Percentiles rank a stretch among this genome's conserved stretches.
phyloP scores from a whole-genome alignment of 2,113 vertebrate species.

The Recurvirostra avosetta region DNA sequence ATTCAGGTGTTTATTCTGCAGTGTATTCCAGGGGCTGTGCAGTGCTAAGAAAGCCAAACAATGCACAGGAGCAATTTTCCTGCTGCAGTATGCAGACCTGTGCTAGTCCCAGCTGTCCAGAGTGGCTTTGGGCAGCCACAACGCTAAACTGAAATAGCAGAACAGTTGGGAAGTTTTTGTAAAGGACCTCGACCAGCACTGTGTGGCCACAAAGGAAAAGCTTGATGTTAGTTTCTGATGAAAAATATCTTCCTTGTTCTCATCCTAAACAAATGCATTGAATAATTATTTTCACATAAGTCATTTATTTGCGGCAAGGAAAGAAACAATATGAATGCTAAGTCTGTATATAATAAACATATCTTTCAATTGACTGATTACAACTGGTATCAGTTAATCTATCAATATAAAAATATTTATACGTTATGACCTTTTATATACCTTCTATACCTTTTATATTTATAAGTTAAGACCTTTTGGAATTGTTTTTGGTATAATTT shows the following conservation, averaged over 20 bases:
- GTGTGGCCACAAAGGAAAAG: neutral
- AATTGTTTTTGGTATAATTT: neutral
- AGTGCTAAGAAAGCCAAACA: neutral
- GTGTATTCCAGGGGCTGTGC: neutral
- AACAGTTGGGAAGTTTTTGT: neutral
- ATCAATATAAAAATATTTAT: neutral
- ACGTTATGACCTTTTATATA: neutral
- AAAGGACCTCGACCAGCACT: neutral
- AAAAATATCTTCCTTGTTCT: neutral
- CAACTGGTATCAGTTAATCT: neutral
- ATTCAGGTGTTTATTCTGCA: neutral
- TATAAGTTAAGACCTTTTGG: neutral
- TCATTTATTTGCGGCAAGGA: neutral
- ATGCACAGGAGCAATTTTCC: neutral
- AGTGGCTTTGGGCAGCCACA: neutral
- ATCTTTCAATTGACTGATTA: neutral
- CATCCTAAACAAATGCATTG: neutral
- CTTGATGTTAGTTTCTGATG: neutral
- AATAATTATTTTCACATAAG: neutral
- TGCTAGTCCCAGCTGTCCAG: neutral
- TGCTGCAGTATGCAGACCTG: neutral
- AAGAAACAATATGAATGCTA: neutral
- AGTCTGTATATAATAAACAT: neutral
- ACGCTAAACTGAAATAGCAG: neutral
- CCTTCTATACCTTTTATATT: neutral